These are phyloP conservation scores for Drymonia ruficornis DNA, from an alignment of 2,888 invertebrate species.

Conservation along the genomic window DNA sequence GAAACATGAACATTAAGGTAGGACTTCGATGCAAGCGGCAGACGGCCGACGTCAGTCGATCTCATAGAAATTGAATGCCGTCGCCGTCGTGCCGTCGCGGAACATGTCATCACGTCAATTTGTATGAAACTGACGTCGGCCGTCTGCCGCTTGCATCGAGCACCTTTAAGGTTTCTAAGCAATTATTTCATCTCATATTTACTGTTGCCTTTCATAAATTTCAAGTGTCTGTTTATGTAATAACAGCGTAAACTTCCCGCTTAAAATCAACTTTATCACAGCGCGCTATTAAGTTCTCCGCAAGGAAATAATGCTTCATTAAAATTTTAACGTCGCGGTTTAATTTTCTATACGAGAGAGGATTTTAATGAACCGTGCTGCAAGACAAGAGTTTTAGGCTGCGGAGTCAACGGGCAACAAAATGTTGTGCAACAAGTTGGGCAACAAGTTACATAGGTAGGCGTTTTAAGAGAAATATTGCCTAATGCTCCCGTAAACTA, in stretches of 20 bases:
- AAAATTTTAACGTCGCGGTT: constrained; percentile 58
- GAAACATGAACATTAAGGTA: too few species aligned
- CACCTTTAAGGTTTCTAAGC: neutral
- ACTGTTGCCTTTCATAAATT: neutral
- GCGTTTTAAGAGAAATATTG: too few species aligned
- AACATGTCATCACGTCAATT: too few species aligned
- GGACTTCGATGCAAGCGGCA: too few species aligned
- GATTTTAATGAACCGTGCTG: constrained; percentile 60
- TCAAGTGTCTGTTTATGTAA: constrained; percentile 29
- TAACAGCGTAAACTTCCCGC: constrained; percentile 25
- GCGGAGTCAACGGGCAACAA: neutral
- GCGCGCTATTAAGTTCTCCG: constrained; percentile 56
- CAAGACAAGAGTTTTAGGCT: constrained; percentile 59
- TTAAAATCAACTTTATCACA: constrained; percentile 52
- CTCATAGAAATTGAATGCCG: too few species aligned
- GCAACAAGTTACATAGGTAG: neutral
- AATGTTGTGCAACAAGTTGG: neutral
- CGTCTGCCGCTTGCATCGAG: too few species aligned
- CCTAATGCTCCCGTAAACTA: too few species aligned
- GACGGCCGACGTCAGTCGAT: too few species aligned
- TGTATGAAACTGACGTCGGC: too few species aligned
- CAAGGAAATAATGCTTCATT: constrained; percentile 64
- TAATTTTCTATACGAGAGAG: constrained; percentile 59
- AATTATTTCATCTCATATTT: neutral
- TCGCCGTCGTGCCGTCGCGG: too few species aligned